phyloP scores from a whole-genome alignment of 1,140 invertebrate species.

The Luehdorfia chinensis region DNA sequence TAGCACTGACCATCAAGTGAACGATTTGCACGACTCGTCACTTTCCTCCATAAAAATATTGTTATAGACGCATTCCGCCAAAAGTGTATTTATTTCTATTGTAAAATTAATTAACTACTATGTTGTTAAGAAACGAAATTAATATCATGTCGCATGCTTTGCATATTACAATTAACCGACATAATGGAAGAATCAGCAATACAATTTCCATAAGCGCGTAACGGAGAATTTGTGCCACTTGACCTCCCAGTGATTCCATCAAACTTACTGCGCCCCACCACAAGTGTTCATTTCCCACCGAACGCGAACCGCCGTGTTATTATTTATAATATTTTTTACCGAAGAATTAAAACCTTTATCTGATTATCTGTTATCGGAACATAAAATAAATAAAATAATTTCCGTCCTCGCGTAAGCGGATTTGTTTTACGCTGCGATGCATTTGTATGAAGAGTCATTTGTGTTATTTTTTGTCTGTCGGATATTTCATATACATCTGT shows the following conservation, averaged over 20 bases:
- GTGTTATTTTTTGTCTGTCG: slow-evolving; percentile 28
- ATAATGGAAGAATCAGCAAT: too few species aligned
- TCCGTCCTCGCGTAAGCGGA: slow-evolving; percentile 48
- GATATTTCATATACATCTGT: slow-evolving; percentile 15
- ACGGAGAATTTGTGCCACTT: slow-evolving; percentile 19
- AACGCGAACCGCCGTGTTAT: slow-evolving; percentile 23
- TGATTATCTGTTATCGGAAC: slow-evolving; percentile 59
- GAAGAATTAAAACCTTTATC: slow-evolving; percentile 61
- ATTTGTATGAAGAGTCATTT: slow-evolving; percentile 38
- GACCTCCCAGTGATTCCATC: slow-evolving; percentile 25
- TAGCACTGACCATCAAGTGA: too few species aligned
- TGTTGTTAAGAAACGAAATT: too few species aligned
- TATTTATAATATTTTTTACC: slow-evolving; percentile 46
- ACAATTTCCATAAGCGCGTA: too few species aligned
- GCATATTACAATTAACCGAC: too few species aligned
- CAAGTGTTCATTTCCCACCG: slow-evolving; percentile 55
- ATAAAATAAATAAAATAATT: slow-evolving; percentile 54
- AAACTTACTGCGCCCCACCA: slow-evolving; percentile 16
- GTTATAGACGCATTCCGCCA: too few species aligned
- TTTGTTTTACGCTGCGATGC: slow-evolving; percentile 48
- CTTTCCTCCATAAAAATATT: too few species aligned
- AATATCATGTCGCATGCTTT: too few species aligned
- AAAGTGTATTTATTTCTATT: too few species aligned
- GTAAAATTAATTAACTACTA: too few species aligned
- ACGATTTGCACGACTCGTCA: too few species aligned